Evolutionary conservation across 2,797 vertebrate species (phyloP).

Genomic region (Alca torda): DNA sequence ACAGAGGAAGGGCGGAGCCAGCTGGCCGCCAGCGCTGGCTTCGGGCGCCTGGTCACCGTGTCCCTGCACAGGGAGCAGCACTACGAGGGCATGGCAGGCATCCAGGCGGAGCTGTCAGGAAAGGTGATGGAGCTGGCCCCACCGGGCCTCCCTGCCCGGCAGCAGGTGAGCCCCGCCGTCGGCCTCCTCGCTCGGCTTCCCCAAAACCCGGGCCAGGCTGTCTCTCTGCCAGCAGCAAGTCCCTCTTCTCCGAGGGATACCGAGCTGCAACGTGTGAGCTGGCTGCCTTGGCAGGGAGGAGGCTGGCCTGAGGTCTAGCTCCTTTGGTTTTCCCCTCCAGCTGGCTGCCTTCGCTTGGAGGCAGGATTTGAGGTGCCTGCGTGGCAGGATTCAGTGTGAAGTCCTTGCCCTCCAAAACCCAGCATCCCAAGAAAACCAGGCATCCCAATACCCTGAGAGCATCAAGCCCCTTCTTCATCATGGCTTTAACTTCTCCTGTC

Average conservation of each 20-base stretch:
- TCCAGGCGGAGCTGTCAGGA: conserved; percentile 90
- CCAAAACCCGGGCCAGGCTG: background rate
- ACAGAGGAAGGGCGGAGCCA: conserved; percentile 88
- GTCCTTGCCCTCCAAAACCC: background rate
- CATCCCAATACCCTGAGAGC: background rate
- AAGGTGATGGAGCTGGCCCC: conserved; percentile 96
- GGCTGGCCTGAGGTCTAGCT: background rate
- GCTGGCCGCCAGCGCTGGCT: conserved; percentile 87
- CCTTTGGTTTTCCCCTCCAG: background rate
- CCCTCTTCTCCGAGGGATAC: background rate
- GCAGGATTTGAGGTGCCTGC: background rate
- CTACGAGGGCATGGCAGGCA: conserved; percentile 89
- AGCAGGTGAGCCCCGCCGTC: conserved; percentile 81
- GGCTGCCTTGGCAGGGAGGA: background rate
- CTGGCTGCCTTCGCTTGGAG: background rate
- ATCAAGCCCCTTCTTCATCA: background rate
- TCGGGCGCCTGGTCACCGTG: conserved; percentile 85
- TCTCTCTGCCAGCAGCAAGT: background rate
- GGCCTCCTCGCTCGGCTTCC: rapidly evolving
- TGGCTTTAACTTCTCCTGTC: background rate
- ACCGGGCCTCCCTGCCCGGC: conserved; percentile 83
- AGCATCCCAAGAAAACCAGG: background rate
- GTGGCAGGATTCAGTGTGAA: background rate
- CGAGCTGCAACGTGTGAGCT: background rate
- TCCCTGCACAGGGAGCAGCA: conserved; percentile 92